Conservation (phyloP, 30 jellyfish, hydroid and myxozoan genomes). For the Hydractinia echinata region DNA sequence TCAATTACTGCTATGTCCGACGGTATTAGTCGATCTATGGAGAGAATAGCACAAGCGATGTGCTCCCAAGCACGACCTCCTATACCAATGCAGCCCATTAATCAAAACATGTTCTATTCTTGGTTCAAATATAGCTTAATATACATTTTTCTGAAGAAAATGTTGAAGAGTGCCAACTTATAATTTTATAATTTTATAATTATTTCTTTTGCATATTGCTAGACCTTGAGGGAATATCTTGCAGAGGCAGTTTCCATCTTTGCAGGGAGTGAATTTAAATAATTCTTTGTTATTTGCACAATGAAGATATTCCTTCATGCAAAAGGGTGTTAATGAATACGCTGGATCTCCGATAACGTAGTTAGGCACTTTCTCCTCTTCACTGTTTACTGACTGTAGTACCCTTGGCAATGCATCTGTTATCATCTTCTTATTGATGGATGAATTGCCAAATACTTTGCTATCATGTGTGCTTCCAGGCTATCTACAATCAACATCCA, state of each 20-base stretch:
- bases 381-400: conserved; percentile 1
- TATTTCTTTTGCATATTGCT: no score
- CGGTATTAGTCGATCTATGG: conserved; percentile 27
- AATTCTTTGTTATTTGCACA: conserved; percentile 26
- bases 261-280: no score
- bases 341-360: neutral
- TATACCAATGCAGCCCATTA: conserved; percentile 17
- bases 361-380: conserved; percentile 2
- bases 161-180: no score
- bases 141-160: no score
- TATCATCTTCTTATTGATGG: neutral
- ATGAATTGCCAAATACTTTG: conserved; percentile 29
- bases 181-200: no score
- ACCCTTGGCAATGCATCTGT: neutral
- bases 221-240: no score
- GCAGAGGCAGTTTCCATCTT: no score
- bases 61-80: conserved; percentile 42
- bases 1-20: conserved; percentile 30
- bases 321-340: conserved; percentile 43
- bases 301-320: conserved; percentile 44
- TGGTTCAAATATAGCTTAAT: no score
- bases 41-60: conserved; percentile 33
- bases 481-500: no score
- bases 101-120: neutral
- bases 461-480: no score